Conservation (phyloP, 1,140 invertebrate genomes). For the Leptinotarsa undecemlineata region DNA sequence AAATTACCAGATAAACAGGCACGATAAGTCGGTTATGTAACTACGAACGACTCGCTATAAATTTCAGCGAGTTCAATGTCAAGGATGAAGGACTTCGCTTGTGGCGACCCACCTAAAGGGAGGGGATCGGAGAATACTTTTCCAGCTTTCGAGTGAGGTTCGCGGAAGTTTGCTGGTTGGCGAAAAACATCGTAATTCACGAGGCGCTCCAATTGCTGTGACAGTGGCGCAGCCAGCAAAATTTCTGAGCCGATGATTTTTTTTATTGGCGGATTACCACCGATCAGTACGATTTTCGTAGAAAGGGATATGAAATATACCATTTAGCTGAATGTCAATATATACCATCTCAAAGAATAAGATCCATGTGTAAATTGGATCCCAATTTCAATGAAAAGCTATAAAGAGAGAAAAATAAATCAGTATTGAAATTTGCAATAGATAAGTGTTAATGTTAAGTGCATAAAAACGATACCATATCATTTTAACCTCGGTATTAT, state of each 20-base stretch:
- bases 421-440: too few species aligned
- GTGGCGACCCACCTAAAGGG: background rate
- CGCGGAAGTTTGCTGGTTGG: background rate
- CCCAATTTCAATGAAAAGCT: too few species aligned
- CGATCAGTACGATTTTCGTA: too few species aligned
- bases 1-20: conserved; percentile 16
- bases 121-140: background rate
- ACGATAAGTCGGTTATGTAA: conserved; percentile 18
- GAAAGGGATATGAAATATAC: too few species aligned
- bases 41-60: conserved; percentile 10
- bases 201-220: background rate
- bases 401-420: too few species aligned
- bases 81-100: conserved; percentile 17
- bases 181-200: conserved; percentile 22
- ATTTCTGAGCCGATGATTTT: background rate
- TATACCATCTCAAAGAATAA: too few species aligned
- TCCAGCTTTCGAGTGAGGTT: conserved; percentile 6
- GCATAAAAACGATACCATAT: too few species aligned
- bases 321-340: too few species aligned
- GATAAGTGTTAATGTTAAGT: too few species aligned
- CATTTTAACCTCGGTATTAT: too few species aligned
- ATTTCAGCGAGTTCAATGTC: conserved; percentile 19
- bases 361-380: too few species aligned
- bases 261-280: background rate
- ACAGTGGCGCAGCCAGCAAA: background rate